Evolutionary conservation across 2,113 vertebrate species (phyloP).

Genomic region (Varanus salvator): DNA sequence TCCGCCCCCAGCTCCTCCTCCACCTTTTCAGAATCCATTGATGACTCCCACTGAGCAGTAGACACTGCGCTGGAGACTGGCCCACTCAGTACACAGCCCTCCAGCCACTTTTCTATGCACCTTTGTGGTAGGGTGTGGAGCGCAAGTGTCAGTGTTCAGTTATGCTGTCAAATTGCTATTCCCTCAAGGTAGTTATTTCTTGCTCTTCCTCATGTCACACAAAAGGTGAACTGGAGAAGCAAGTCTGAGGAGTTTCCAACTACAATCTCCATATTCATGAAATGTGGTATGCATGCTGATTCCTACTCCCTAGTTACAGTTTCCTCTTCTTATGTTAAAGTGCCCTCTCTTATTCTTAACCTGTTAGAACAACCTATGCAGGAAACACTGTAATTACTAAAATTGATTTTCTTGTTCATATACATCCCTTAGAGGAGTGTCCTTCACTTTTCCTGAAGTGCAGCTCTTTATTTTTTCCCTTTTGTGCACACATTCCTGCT

Average conservation of each 20-base stretch:
- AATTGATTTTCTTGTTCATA: neutral
- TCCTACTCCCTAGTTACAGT: neutral
- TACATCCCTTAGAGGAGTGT: neutral
- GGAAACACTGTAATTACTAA: neutral
- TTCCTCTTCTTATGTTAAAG: neutral
- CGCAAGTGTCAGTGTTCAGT: neutral
- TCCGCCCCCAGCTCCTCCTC: too few species aligned
- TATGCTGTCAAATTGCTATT: slow-evolving; percentile 10
- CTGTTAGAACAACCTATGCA: neutral
- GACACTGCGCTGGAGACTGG: too few species aligned
- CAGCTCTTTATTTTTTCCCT: too few species aligned
- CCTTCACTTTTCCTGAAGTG: too few species aligned
- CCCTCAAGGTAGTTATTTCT: slow-evolving; percentile 22
- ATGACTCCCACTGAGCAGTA: too few species aligned
- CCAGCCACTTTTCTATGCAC: neutral
- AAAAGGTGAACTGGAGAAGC: neutral
- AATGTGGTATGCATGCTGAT: neutral
- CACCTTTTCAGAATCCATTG: too few species aligned
- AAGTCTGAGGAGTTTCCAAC: slow-evolving; percentile 6
- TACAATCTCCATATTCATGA: neutral
- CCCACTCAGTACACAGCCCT: neutral
- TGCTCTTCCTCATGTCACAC: slow-evolving; percentile 12
- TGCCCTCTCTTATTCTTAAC: neutral
- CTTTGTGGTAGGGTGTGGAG: neutral
- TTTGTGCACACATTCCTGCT: too few species aligned